Evolutionary conservation across 2,888 invertebrate genomes (phyloP).

Genomic region (Platycheirus albimanus): DNA sequence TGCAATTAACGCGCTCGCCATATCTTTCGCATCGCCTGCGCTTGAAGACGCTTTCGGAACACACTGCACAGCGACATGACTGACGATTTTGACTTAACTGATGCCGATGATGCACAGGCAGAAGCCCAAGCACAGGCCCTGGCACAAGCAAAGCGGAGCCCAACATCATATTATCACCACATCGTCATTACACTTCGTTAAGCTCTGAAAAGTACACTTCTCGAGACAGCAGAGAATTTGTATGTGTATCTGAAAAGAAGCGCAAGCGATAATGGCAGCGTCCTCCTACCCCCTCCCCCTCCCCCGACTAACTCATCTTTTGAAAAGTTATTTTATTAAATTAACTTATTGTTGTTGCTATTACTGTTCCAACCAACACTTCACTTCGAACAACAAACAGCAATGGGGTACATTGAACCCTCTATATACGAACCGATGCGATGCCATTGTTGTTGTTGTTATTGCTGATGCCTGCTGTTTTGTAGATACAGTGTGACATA

Average conservation of each 20-base stretch:
- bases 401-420: conserved; percentile 47
- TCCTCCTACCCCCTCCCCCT: neutral
- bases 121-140: neutral
- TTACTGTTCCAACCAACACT: conserved; percentile 45
- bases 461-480: conserved; percentile 27
- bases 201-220: conserved; percentile 59
- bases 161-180: conserved; percentile 22
- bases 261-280: neutral
- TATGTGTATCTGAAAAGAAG: neutral
- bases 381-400: conserved; percentile 26
- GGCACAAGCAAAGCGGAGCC: no score
- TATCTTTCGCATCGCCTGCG: conserved; percentile 26
- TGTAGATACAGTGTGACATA: conserved; percentile 26
- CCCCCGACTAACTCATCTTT: no score
- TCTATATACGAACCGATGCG: neutral
- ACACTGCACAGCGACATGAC: neutral
- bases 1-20: conserved; percentile 22
- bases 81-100: conserved; percentile 25
- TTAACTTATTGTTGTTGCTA: conserved; percentile 61
- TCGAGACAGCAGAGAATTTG: neutral
- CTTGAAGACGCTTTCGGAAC: neutral
- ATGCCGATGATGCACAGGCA: conserved; percentile 9
- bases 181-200: conserved; percentile 68
- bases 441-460: neutral
- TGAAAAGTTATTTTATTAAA: conserved; percentile 65